Evolutionary conservation across 2,113 vertebrate genomes (phyloP).

Genomic region (Phalacrocorax pelagicus): DNA sequence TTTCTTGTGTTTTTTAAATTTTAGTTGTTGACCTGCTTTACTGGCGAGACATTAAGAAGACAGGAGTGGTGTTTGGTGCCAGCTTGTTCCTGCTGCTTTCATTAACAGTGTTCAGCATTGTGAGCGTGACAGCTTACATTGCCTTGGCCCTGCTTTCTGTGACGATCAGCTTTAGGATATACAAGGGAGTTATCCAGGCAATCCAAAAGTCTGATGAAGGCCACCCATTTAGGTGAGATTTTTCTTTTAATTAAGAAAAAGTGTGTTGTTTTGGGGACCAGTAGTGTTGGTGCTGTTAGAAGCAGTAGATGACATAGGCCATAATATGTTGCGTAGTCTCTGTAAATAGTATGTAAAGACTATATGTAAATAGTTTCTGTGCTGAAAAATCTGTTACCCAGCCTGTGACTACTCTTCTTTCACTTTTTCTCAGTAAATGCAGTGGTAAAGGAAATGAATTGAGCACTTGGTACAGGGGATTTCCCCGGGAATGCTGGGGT

Average conservation of each 20-base stretch:
- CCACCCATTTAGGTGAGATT: conserved; percentile 93
- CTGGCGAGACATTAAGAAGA: conserved; percentile 97
- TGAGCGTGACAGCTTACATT: conserved; percentile 92
- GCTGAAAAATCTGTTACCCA: neutral
- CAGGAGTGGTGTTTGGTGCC: conserved; percentile 92
- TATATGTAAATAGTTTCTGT: neutral
- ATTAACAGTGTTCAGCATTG: conserved; percentile 93
- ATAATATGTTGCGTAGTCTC: neutral
- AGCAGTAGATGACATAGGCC: neutral
- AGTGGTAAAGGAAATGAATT: neutral
- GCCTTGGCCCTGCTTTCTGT: conserved; percentile 92
- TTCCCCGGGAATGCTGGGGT: neutral
- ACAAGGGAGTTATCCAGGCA: conserved; percentile 96
- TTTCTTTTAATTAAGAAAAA: neutral
- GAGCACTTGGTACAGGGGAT: neutral
- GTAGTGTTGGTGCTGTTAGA: neutral
- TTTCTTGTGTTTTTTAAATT: conserved; percentile 23
- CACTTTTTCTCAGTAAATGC: neutral
- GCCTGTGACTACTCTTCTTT: neutral
- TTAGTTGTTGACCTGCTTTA: conserved; percentile 96
- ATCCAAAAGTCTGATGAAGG: conserved; percentile 97
- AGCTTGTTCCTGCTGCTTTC: conserved; percentile 93
- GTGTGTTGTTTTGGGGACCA: neutral
- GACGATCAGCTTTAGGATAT: conserved; percentile 97
- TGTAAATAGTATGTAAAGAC: no score